Percentiles rank a stretch among this genome's conserved stretches.
These are phyloP conservation scores for Girardia tigrina DNA, from an alignment of 2,888 invertebrate genomes.

Conservation along the genomic window DNA sequence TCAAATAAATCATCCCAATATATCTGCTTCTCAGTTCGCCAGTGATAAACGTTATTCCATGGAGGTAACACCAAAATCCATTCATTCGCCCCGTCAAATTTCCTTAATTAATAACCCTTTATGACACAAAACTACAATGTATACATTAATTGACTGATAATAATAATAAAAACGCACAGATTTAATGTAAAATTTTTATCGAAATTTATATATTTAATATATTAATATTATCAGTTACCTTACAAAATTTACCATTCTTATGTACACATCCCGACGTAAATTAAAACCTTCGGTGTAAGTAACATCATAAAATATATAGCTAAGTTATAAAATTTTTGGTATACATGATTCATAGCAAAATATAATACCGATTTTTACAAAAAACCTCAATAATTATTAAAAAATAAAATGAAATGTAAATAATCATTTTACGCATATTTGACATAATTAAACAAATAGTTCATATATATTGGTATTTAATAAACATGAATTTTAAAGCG, in stretches of 20 bases:
- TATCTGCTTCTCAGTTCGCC: conserved; percentile 56
- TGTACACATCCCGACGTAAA: conserved; percentile 81
- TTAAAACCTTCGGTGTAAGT: conserved; percentile 93
- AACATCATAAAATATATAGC: conserved; percentile 77
- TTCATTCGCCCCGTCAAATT: conserved; percentile 34
- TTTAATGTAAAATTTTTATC: too few species aligned
- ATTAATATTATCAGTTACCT: conserved; percentile 51
- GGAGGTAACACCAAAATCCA: conserved; percentile 69
- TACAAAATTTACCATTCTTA: conserved; percentile 73
- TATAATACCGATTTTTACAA: too few species aligned
- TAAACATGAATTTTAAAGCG: too few species aligned
- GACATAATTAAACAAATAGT: too few species aligned
- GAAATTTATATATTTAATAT: too few species aligned
- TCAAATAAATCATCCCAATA: conserved; percentile 78
- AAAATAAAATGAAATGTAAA: too few species aligned
- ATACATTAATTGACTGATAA: background rate
- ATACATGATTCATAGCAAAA: too few species aligned
- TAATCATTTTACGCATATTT: too few species aligned
- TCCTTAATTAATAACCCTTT: background rate
- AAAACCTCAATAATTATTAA: too few species aligned
- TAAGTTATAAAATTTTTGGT: too few species aligned
- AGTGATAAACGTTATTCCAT: conserved; percentile 78
- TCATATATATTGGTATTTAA: too few species aligned
- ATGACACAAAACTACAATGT: background rate
- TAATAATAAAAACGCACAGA: too few species aligned